These are phyloP conservation scores for Axea sp. DNA, from an alignment of 2,888 invertebrate species.

Conservation along the genomic window DNA sequence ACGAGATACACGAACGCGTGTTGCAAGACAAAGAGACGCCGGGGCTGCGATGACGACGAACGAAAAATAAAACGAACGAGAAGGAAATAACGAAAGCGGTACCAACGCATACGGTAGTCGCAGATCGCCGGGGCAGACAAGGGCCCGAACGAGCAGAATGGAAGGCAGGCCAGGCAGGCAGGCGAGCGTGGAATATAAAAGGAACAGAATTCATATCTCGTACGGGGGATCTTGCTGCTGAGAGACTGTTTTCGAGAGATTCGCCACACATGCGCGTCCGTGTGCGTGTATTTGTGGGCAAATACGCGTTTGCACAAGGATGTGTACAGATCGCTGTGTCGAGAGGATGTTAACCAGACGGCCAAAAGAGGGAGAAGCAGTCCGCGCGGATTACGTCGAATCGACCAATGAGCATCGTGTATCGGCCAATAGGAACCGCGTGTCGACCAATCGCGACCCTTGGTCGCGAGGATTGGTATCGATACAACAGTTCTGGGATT, in stretches of 20 bases:
- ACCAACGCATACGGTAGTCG: constrained; percentile 77
- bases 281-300: background rate
- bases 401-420: constrained; percentile 14
- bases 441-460: too few species aligned
- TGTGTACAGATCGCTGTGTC: constrained; percentile 44
- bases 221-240: constrained; percentile 78
- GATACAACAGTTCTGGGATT: constrained; percentile 18
- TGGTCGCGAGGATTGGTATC: too few species aligned
- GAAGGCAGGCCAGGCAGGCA: too few species aligned
- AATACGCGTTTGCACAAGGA: too few species aligned
- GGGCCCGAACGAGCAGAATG: constrained; percentile 77
- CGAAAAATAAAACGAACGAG: constrained; percentile 53
- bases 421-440: constrained; percentile 6
- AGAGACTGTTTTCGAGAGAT: constrained; percentile 77
- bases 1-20: constrained; percentile 61
- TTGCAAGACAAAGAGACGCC: constrained; percentile 62
- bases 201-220: constrained; percentile 78
- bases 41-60: constrained; percentile 54
- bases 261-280: constrained; percentile 32
- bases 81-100: constrained; percentile 61
- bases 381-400: constrained; percentile 68
- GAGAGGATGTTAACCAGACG: constrained; percentile 46
- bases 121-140: constrained; percentile 78
- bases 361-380: constrained; percentile 24
- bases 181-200: constrained; percentile 79